These are phyloP conservation scores for Cherax quadricarinatus DNA, from an alignment of 1,140 invertebrate genomes.

Conservation along the genomic window DNA sequence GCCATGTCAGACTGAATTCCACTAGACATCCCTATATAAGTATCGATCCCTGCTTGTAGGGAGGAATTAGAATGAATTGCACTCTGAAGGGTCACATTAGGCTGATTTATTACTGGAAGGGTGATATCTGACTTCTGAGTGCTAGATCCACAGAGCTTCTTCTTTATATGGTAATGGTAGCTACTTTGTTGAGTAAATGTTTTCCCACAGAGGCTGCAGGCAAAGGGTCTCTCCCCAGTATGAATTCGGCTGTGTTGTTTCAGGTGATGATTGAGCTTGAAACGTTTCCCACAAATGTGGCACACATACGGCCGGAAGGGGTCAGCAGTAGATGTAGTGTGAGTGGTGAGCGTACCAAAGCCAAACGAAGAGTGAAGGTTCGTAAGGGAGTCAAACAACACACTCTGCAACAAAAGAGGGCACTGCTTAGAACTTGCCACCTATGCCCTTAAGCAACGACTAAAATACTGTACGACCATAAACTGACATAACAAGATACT, in stretches of 20 bases:
- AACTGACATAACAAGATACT: conserved; percentile 7
- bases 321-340: conserved; percentile 48
- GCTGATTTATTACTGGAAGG: neutral
- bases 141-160: conserved; percentile 77
- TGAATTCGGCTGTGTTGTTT: conserved; percentile 76
- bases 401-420: conserved; percentile 70
- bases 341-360: conserved; percentile 49
- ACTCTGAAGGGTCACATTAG: neutral
- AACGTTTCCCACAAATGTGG: conserved; percentile 72
- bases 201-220: conserved; percentile 77
- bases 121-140: neutral
- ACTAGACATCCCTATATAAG: neutral
- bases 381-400: conserved; percentile 66
- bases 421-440: conserved; percentile 61
- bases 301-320: conserved; percentile 71
- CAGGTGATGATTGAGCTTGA: conserved; percentile 74
- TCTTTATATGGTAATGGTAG: conserved; percentile 79
- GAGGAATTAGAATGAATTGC: neutral
- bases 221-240: conserved; percentile 79
- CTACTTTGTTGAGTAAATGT: conserved; percentile 76
- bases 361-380: conserved; percentile 63
- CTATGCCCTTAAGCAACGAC: conserved; percentile 43
- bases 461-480: neutral
- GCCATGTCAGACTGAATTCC: conserved; percentile 19
- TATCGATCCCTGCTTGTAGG: neutral